These are phyloP conservation scores for Chesias legatella DNA, from an alignment of 2,888 invertebrate species.

Conservation along the genomic window DNA sequence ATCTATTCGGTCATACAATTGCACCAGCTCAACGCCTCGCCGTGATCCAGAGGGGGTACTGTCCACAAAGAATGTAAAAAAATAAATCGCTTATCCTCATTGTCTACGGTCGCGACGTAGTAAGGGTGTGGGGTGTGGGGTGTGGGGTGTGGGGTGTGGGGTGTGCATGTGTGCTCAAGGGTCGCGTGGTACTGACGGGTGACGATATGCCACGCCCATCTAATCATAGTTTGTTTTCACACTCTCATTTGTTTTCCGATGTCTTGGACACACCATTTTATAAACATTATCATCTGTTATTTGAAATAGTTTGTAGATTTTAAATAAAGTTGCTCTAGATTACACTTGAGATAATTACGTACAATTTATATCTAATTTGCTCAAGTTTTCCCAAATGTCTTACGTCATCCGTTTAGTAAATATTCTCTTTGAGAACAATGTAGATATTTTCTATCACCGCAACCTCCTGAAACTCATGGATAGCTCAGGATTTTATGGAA, in stretches of 20 bases:
- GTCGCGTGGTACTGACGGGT: conserved; percentile 58
- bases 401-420: too few species aligned
- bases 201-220: conserved; percentile 63
- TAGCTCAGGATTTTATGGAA: too few species aligned
- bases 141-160: conserved; percentile 54
- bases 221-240: conserved; percentile 62
- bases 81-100: conserved; percentile 71
- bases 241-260: conserved; percentile 32
- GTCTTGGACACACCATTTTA: background rate
- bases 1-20: conserved; percentile 3
- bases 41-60: conserved; percentile 46
- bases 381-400: too few species aligned
- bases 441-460: too few species aligned
- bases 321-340: too few species aligned
- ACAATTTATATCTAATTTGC: too few species aligned
- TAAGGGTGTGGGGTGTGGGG: conserved; percentile 43
- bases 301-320: too few species aligned
- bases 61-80: conserved; percentile 68
- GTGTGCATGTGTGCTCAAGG: conserved; percentile 44
- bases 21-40: conserved; percentile 28
- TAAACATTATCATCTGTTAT: too few species aligned
- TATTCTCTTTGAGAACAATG: too few species aligned
- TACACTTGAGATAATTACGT: too few species aligned
- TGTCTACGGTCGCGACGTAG: conserved; percentile 54
- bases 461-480: too few species aligned